Percentiles rank a stretch among this genome's conserved stretches.
Conservation (phyloP, 2,113 vertebrate species). For the Todiramphus chloris region DNA sequence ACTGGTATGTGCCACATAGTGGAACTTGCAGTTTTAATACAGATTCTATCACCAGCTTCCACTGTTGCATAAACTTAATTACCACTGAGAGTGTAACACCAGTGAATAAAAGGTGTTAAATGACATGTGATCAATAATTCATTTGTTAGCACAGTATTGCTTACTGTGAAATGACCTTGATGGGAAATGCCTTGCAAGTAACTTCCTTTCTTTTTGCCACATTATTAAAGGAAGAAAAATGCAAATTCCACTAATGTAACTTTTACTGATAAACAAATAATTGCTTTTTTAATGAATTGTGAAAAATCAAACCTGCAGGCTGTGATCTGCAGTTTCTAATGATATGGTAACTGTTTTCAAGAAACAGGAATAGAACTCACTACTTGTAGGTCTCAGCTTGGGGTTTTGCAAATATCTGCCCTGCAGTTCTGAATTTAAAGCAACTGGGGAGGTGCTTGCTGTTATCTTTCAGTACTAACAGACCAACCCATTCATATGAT, state of each 20-base stretch:
- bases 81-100: slow-evolving; percentile 33
- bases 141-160: slow-evolving; percentile 45
- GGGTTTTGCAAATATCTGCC: background rate
- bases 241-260: background rate
- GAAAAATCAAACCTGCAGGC: background rate
- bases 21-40: slow-evolving; percentile 20
- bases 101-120: slow-evolving; percentile 57
- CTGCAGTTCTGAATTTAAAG: background rate
- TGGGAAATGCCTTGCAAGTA: background rate
- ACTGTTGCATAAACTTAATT: slow-evolving; percentile 63
- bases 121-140: slow-evolving; percentile 64
- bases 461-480: background rate
- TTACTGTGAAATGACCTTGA: slow-evolving; percentile 51
- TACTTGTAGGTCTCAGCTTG: background rate
- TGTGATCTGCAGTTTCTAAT: background rate
- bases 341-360: background rate
- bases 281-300: background rate
- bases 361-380: background rate
- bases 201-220: background rate
- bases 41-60: slow-evolving; percentile 23
- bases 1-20: background rate
- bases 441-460: background rate
- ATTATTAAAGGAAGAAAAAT: background rate
- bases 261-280: background rate
- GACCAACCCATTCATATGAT: background rate